Evolutionary conservation across 64 coral and sea anemone genomes (phyloP).

Genomic region (Montipora efflorescens): DNA sequence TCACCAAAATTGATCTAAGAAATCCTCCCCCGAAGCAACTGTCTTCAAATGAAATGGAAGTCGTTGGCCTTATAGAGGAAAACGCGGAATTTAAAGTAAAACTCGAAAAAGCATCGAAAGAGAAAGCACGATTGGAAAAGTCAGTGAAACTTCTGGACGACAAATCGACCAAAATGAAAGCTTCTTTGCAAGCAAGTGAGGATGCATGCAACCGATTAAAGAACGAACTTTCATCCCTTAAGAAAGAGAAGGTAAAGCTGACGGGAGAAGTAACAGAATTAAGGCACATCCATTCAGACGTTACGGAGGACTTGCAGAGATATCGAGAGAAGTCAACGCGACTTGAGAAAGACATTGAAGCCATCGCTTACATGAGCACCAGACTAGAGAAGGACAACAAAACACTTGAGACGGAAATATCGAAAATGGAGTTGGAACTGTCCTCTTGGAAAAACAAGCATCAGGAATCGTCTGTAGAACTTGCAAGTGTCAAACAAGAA

Average conservation of each 20-base stretch:
- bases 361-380: constrained; percentile 57
- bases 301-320: constrained; percentile 55
- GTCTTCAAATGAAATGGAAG: constrained; percentile 57
- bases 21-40: constrained; percentile 58
- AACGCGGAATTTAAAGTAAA: constrained; percentile 81
- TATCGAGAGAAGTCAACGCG: constrained; percentile 47
- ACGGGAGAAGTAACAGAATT: constrained; percentile 37
- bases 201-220: constrained; percentile 55
- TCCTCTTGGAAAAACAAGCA: constrained; percentile 23
- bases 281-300: constrained; percentile 29
- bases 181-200: constrained; percentile 36
- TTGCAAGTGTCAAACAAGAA: constrained; percentile 10
- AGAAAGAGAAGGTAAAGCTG: constrained; percentile 47
- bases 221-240: constrained; percentile 25
- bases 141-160: constrained; percentile 38
- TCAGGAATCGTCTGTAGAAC: background rate
- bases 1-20: constrained; percentile 72
- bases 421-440: constrained; percentile 57
- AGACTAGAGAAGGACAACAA: constrained; percentile 75
- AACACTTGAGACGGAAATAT: constrained; percentile 15
- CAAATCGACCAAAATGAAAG: constrained; percentile 38
- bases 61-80: constrained; percentile 83
- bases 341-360: constrained; percentile 74
- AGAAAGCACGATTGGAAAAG: constrained; percentile 71
- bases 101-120: constrained; percentile 66